A percentile compares a stretch with the other conserved stretches of the same genome.
Evolutionary conservation across 2,888 invertebrate genomes (phyloP).

Genomic region (Acholoe squamosa): DNA sequence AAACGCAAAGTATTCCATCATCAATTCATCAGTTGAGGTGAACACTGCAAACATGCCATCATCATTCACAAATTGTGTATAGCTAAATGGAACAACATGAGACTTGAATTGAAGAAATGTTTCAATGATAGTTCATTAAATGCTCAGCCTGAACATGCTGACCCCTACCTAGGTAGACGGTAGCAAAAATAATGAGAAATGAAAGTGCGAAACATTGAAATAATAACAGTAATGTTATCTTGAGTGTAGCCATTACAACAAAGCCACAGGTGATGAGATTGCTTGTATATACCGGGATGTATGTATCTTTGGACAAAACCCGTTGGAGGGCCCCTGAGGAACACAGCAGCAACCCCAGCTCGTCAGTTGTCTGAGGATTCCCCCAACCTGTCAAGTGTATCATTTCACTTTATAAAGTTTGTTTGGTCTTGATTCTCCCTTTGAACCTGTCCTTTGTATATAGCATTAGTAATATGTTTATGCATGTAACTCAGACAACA

Average conservation of each 20-base stretch:
- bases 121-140: conserved; percentile 43
- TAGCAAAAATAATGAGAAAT: conserved; percentile 34
- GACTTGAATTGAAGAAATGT: conserved; percentile 1
- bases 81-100: conserved; percentile 34
- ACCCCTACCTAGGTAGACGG: background rate
- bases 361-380: conserved; percentile 39
- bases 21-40: background rate
- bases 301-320: background rate
- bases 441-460: conserved; percentile 45
- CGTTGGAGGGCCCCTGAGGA: background rate
- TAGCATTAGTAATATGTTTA: background rate
- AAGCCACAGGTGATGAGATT: background rate
- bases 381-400: conserved; percentile 55
- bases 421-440: conserved; percentile 40
- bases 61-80: conserved; percentile 29
- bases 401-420: background rate
- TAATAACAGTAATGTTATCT: background rate
- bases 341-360: conserved; percentile 16
- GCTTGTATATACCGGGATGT: conserved; percentile 8
- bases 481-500: conserved; percentile 4
- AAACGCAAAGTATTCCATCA: background rate
- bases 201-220: background rate
- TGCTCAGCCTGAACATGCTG: conserved; percentile 21
- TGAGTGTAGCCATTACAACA: background rate
- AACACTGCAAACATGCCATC: conserved; percentile 1